A percentile compares a stretch with the other conserved stretches of the same genome.
These are phyloP conservation scores for Eleginops maclovinus DNA, from an alignment of 2,113 vertebrate genomes.

Conservation along the genomic window DNA sequence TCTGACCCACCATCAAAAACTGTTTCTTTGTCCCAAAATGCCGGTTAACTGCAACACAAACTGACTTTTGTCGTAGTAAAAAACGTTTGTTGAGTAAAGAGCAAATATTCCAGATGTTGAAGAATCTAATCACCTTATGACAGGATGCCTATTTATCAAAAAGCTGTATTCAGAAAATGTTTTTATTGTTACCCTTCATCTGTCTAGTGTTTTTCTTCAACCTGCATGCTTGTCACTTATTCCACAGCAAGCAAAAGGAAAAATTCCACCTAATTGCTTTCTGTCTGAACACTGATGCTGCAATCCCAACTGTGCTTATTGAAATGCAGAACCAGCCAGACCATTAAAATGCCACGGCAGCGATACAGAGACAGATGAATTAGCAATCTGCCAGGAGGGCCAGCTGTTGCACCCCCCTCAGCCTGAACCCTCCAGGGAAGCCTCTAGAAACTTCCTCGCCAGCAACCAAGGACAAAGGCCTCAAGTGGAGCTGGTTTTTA, in stretches of 20 bases:
- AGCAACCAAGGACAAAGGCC: conserved; percentile 72
- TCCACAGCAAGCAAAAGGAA: conserved; percentile 26
- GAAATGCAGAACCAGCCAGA: conserved; percentile 62
- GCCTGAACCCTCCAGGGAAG: conserved; percentile 66
- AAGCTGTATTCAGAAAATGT: background rate
- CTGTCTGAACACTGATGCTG: conserved; percentile 14
- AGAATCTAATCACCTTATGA: background rate
- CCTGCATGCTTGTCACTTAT: background rate
- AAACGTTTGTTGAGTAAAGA: background rate
- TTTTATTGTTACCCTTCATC: background rate
- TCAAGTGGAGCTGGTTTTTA: conserved; percentile 69
- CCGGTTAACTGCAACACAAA: background rate
- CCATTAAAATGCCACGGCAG: conserved; percentile 76
- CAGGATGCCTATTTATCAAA: background rate
- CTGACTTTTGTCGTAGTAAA: no score
- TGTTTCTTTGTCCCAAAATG: no score
- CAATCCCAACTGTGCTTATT: conserved; percentile 52
- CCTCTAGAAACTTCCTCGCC: conserved; percentile 63
- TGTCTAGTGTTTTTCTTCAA: conserved; percentile 4
- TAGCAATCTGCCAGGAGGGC: conserved; percentile 72
- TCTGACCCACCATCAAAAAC: background rate
- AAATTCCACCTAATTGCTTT: conserved; percentile 16
- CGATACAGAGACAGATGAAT: conserved; percentile 73
- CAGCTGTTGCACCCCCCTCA: conserved; percentile 73
- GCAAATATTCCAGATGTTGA: background rate